A percentile compares a stretch with the other conserved stretches of the same genome.
Evolutionary conservation across 2,797 vertebrate species (phyloP).

Genomic region (Melopsittacus undulatus): DNA sequence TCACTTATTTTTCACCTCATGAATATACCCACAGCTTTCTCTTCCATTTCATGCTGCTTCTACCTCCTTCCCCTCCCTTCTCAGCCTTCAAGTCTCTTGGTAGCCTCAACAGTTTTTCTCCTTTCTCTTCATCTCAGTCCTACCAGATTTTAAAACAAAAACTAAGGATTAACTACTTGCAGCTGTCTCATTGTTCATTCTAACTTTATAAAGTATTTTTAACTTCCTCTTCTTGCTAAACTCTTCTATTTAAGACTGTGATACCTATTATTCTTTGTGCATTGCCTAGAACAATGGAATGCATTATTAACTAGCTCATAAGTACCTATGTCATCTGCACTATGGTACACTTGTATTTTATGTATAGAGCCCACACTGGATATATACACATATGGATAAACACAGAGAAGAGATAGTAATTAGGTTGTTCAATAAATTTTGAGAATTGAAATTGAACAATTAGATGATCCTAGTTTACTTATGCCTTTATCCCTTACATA

Average conservation of each 20-base stretch:
- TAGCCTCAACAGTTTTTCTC: background rate
- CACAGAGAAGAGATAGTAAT: background rate
- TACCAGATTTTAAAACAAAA: slow-evolving; percentile 12
- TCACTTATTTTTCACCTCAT: background rate
- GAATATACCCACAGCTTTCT: background rate
- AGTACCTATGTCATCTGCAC: background rate
- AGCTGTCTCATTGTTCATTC: slow-evolving; percentile 19
- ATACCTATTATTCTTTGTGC: background rate
- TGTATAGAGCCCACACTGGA: background rate
- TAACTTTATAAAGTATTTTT: background rate
- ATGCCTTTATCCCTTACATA: background rate
- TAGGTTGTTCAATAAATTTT: background rate
- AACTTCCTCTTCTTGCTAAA: background rate
- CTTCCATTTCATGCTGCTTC: background rate
- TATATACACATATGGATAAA: background rate
- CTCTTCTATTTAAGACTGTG: background rate
- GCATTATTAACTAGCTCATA: background rate
- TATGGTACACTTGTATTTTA: background rate
- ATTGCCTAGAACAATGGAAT: background rate
- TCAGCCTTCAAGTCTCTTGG: background rate
- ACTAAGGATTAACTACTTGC: slow-evolving; percentile 6
- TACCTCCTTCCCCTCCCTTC: background rate
- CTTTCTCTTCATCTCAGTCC: background rate
- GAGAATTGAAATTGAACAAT: background rate
- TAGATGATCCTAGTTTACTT: slow-evolving; percentile 11